Evolutionary conservation across 2,888 invertebrate genomes (phyloP).

Genomic region (Galeopsomyia nigrocyanea): DNA sequence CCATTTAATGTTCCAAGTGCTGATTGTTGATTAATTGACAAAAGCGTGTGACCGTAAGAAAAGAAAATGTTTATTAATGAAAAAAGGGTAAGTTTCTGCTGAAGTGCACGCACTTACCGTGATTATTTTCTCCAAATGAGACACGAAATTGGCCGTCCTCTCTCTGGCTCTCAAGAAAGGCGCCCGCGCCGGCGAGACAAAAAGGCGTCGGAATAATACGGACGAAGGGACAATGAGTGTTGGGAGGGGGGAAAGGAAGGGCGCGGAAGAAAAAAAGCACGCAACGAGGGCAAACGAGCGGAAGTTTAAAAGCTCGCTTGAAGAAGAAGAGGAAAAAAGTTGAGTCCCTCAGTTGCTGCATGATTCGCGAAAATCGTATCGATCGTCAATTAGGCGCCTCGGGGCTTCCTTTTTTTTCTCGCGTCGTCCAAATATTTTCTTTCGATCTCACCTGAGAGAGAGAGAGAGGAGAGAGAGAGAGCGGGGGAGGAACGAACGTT

Average conservation of each 20-base stretch:
- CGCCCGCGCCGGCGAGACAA: constrained; percentile 25
- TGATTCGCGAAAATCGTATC: constrained; percentile 17
- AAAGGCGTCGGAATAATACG: constrained; percentile 21
- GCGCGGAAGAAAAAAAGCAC: background rate
- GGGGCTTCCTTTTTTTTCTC: background rate
- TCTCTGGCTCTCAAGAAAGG: background rate
- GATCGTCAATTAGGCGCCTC: constrained; percentile 7
- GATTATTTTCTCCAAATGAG: constrained; percentile 23
- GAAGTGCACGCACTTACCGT: background rate
- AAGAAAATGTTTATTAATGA: too few relatives aligned
- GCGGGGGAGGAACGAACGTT: background rate
- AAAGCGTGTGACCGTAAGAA: too few relatives aligned
- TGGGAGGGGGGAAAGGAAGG: background rate
- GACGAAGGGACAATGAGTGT: background rate
- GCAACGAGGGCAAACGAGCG: constrained; percentile 1
- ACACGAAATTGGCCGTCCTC: constrained; percentile 15
- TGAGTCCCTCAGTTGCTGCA: background rate
- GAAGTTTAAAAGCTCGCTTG: constrained; percentile 2
- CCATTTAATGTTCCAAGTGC: too few relatives aligned
- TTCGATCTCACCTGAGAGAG: constrained; percentile 15
- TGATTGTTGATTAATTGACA: too few relatives aligned
- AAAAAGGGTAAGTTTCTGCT: too few relatives aligned
- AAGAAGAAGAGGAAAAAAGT: too few relatives aligned
- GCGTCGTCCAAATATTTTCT: constrained; percentile 22
- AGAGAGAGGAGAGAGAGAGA: background rate